phyloP scores from a whole-genome alignment of 2,113 vertebrate species.

The Erythrolamprus reginae region DNA sequence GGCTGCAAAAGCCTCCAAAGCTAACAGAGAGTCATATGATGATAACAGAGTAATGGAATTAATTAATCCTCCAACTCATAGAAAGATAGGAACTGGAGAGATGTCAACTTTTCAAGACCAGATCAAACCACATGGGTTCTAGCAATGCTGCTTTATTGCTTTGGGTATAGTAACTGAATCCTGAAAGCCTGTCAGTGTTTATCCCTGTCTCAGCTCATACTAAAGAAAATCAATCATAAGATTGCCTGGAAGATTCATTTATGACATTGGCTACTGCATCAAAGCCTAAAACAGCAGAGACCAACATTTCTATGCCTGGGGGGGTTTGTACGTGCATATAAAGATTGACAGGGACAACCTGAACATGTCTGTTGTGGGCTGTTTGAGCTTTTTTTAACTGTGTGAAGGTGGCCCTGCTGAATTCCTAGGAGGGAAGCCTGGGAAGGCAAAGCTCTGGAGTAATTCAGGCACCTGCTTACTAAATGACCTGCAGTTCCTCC shows the following conservation, averaged over 20 bases:
- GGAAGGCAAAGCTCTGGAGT: neutral
- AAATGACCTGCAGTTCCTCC: neutral
- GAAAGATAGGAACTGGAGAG: neutral
- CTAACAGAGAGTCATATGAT: neutral
- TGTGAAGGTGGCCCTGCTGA: neutral
- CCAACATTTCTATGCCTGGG: neutral
- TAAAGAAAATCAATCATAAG: neutral
- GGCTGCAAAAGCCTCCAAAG: neutral
- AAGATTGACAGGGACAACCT: neutral
- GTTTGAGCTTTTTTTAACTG: neutral
- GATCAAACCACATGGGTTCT: neutral
- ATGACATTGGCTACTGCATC: neutral
- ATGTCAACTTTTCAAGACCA: neutral
- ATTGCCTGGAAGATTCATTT: neutral
- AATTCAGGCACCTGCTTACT: neutral
- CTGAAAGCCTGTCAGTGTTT: neutral
- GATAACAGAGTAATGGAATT: neutral
- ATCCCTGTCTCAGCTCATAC: neutral
- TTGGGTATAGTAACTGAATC: neutral
- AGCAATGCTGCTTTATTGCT: neutral
- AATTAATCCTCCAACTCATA: neutral
- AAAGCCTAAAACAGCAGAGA: neutral
- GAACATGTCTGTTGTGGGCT: neutral
- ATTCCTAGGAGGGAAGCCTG: neutral
- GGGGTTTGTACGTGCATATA: neutral